These are phyloP conservation scores for Eciton burchellii DNA, from an alignment of 1,140 invertebrate species.

Conservation along the genomic window DNA sequence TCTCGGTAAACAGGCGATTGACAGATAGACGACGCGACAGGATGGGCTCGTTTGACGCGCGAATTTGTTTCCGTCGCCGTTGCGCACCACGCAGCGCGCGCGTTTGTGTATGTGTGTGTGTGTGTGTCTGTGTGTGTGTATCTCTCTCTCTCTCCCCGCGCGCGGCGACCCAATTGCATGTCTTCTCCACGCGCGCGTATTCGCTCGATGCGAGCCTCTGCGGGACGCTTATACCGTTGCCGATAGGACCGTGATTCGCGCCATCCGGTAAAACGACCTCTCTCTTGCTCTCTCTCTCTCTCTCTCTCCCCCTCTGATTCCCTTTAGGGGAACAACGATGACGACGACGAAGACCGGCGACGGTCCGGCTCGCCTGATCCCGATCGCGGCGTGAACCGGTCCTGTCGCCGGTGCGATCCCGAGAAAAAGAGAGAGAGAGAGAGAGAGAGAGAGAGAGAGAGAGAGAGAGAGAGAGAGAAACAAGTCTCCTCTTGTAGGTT, in stretches of 20 bases:
- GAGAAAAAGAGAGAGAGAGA: background rate
- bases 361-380: conserved; percentile 34
- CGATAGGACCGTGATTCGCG: conserved; percentile 54
- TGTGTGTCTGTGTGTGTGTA: no score
- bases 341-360: background rate
- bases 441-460: background rate
- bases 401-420: conserved; percentile 26
- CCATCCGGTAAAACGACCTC: conserved; percentile 42
- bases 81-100: conserved; percentile 1
- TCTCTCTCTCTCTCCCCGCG: no score
- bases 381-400: conserved; percentile 46
- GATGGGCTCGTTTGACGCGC: conserved; percentile 35
- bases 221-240: conserved; percentile 58
- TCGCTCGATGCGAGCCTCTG: conserved; percentile 46
- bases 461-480: no score
- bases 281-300: background rate
- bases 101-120: no score
- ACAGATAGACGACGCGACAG: conserved; percentile 6
- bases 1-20: conserved; percentile 6
- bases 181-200: conserved; percentile 29
- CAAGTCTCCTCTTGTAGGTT: no score
- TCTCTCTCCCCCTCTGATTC: conserved; percentile 11
- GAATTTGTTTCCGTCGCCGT: conserved; percentile 48
- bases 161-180: conserved; percentile 68
- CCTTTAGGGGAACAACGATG: background rate